These are phyloP conservation scores for Pterocles gutturalis DNA, from an alignment of 2,113 vertebrate genomes.

Conservation along the genomic window DNA sequence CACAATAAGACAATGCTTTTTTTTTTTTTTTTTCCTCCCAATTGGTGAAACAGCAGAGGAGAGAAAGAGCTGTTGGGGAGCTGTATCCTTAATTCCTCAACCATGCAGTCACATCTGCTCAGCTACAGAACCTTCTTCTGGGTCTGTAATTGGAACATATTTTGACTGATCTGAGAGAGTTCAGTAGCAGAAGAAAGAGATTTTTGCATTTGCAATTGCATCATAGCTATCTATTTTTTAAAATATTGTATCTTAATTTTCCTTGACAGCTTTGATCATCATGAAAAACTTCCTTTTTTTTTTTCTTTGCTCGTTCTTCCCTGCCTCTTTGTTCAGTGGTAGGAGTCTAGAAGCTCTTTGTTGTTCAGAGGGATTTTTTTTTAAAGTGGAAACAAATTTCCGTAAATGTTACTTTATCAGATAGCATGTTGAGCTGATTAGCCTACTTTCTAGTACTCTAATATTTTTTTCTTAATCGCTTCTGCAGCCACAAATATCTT, in stretches of 20 bases:
- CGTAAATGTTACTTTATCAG: background rate
- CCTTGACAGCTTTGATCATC: background rate
- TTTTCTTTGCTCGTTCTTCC: background rate
- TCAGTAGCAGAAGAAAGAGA: background rate
- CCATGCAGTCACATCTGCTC: background rate
- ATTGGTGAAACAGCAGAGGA: background rate
- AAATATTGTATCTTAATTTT: background rate
- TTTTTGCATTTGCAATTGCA: background rate
- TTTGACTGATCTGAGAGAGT: constrained; percentile 1
- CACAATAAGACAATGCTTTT: background rate
- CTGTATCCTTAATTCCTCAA: background rate
- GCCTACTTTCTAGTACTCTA: background rate
- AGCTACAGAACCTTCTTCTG: background rate
- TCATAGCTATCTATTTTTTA: background rate
- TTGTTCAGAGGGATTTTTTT: background rate
- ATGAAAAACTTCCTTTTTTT: background rate
- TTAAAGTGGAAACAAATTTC: background rate
- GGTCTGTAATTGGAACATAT: background rate
- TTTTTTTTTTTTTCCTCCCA: no score
- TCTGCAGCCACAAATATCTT: background rate
- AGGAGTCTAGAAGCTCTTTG: background rate
- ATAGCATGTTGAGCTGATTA: background rate
- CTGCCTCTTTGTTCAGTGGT: background rate
- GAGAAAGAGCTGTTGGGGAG: background rate
- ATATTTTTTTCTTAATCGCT: background rate